Evolutionary conservation across 2,888 invertebrate species (phyloP).

Genomic region (Mechanitis mazaeus): DNA sequence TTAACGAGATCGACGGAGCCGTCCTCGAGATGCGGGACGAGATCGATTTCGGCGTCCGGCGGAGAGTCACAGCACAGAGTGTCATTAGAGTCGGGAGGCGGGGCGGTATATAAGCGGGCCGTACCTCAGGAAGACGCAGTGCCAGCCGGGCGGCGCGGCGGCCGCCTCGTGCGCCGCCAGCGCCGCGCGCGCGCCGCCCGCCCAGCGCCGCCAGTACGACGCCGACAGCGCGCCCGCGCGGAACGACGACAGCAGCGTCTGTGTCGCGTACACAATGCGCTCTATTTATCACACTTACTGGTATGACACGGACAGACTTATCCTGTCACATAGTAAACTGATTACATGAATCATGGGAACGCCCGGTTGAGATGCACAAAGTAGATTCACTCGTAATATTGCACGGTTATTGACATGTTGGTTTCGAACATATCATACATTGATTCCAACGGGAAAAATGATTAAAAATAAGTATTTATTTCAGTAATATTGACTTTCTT

Average conservation of each 20-base stretch:
- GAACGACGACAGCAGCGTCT: slow-evolving; percentile 77
- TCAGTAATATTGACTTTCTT: no score
- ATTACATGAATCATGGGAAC: no score
- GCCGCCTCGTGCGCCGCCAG: slow-evolving; percentile 73
- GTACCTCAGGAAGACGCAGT: slow-evolving; percentile 81
- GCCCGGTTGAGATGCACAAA: no score
- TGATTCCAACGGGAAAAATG: no score
- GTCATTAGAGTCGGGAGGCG: slow-evolving; percentile 5
- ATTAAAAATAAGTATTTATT: no score
- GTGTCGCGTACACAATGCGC: slow-evolving; percentile 12
- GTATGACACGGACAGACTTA: no score
- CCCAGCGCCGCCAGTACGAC: slow-evolving; percentile 72
- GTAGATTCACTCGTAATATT: no score
- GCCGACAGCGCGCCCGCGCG: slow-evolving; percentile 66
- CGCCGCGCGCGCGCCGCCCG: slow-evolving; percentile 60
- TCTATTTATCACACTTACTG: no score
- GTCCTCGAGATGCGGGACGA: neutral
- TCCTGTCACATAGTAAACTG: no score
- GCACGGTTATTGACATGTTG: no score
- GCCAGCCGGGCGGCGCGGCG: slow-evolving; percentile 80
- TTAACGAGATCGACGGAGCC: no score
- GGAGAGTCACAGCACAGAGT: slow-evolving; percentile 11
- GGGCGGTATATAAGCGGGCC: slow-evolving; percentile 19
- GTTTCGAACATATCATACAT: no score
- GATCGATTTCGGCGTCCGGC: slow-evolving; percentile 13